Percentiles rank a stretch among this genome's conserved stretches.
These are phyloP conservation scores for Tetramorium parvispinum DNA, from an alignment of 1,140 invertebrate species.

Conservation along the genomic window DNA sequence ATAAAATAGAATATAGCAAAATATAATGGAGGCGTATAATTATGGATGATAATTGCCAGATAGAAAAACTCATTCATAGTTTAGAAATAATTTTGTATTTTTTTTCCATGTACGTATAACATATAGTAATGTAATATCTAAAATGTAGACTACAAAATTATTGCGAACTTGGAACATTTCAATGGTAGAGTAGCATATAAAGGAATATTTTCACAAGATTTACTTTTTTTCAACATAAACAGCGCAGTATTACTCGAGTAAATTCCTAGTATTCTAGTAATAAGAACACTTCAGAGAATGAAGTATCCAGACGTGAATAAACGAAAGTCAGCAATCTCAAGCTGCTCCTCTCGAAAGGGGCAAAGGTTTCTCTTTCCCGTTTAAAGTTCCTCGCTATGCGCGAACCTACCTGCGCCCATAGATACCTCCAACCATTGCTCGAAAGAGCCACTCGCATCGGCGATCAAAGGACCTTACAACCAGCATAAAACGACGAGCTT, in stretches of 20 bases:
- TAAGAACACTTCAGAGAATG: constrained; percentile 33
- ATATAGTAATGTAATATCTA: neutral
- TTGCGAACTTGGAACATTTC: neutral
- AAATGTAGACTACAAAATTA: neutral
- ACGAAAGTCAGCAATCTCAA: constrained; percentile 51
- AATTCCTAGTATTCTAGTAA: constrained; percentile 26
- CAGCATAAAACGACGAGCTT: constrained; percentile 70
- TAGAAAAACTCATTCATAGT: neutral
- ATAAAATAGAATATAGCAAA: neutral
- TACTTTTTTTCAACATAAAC: neutral
- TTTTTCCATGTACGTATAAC: neutral
- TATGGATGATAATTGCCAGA: neutral
- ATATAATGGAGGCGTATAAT: constrained; percentile 19
- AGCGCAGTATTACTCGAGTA: neutral
- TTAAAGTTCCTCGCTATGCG: constrained; percentile 41
- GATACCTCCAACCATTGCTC: constrained; percentile 53
- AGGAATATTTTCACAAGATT: neutral
- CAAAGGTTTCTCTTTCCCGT: constrained; percentile 59
- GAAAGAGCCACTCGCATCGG: constrained; percentile 64
- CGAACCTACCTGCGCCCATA: constrained; percentile 59
- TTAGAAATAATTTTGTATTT: neutral
- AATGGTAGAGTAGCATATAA: neutral
- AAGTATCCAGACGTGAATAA: constrained; percentile 43
- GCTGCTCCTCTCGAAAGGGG: constrained; percentile 41
- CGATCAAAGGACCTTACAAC: constrained; percentile 70